phyloP scores from a whole-genome alignment of 2,797 vertebrate species.

The Kryptopterus vitreolus region DNA sequence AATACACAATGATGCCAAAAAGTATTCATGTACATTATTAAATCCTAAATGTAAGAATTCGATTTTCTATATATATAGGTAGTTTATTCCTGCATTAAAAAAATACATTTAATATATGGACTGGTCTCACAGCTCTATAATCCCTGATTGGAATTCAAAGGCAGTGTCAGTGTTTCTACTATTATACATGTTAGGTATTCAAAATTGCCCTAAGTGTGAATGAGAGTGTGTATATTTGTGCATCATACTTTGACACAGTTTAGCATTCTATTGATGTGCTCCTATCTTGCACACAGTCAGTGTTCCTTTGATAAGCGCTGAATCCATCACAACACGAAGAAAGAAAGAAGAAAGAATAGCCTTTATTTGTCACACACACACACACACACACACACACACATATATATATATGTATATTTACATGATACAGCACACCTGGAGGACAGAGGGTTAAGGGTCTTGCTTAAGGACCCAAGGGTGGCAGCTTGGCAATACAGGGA shows the following conservation, averaged over 20 bases:
- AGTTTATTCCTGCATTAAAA: neutral
- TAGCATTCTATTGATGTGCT: neutral
- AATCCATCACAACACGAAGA: neutral
- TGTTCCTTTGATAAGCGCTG: neutral
- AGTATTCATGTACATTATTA: neutral
- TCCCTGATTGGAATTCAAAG: too few species aligned
- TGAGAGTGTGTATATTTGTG: too few species aligned
- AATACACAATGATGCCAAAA: neutral
- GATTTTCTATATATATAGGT: neutral
- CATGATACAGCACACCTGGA: too few species aligned
- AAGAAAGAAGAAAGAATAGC: neutral
- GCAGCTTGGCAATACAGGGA: too few species aligned
- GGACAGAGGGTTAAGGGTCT: too few species aligned
- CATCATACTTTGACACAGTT: neutral
- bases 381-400: too few species aligned
- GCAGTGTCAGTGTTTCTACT: too few species aligned
- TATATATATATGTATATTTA: too few species aligned
- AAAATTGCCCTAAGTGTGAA: too few species aligned
- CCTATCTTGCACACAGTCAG: neutral
- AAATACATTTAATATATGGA: neutral
- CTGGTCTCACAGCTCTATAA: neutral
- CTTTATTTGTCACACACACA: too few species aligned
- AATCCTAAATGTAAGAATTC: neutral
- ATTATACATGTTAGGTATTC: too few species aligned
- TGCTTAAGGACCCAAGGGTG: too few species aligned